phyloP scores from a whole-genome alignment of 2,797 vertebrate genomes.

The Etheostoma perlongum region DNA sequence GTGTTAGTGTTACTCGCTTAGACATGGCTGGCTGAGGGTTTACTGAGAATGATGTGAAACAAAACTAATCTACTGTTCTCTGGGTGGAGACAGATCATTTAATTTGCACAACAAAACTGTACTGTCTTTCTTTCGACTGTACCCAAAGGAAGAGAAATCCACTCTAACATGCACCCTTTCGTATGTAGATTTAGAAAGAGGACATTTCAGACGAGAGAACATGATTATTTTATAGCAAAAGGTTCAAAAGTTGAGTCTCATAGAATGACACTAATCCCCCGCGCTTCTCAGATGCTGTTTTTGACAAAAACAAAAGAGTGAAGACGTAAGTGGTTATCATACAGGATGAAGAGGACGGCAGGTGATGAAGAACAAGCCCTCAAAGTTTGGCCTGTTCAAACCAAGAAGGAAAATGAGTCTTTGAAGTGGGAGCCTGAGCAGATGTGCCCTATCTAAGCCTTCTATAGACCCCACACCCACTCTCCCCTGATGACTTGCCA shows the following conservation, averaged over 20 bases:
- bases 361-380: slow-evolving; percentile 25
- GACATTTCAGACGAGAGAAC: slow-evolving; percentile 5
- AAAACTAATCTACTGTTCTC: neutral
- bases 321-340: slow-evolving; percentile 21
- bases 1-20: neutral
- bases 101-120: slow-evolving; percentile 17
- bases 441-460: slow-evolving; percentile 11
- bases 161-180: slow-evolving; percentile 17
- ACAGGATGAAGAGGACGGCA: neutral
- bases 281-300: neutral
- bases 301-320: neutral
- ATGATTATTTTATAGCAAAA: slow-evolving; percentile 6
- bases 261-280: neutral
- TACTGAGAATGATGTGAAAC: slow-evolving; percentile 16
- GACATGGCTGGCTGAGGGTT: slow-evolving; percentile 5
- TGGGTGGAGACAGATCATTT: neutral
- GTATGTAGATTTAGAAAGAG: slow-evolving; percentile 24
- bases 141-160: slow-evolving; percentile 30
- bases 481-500: slow-evolving; percentile 22
- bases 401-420: slow-evolving; percentile 9
- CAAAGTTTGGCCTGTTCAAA: slow-evolving; percentile 36
- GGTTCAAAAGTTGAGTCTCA: slow-evolving; percentile 18
- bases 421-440: slow-evolving; percentile 40
- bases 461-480: slow-evolving; percentile 25
- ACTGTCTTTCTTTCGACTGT: neutral